Base-by-base conservation (phyloP, 2,888 invertebrate species). In the Lithophane socia region DNA sequence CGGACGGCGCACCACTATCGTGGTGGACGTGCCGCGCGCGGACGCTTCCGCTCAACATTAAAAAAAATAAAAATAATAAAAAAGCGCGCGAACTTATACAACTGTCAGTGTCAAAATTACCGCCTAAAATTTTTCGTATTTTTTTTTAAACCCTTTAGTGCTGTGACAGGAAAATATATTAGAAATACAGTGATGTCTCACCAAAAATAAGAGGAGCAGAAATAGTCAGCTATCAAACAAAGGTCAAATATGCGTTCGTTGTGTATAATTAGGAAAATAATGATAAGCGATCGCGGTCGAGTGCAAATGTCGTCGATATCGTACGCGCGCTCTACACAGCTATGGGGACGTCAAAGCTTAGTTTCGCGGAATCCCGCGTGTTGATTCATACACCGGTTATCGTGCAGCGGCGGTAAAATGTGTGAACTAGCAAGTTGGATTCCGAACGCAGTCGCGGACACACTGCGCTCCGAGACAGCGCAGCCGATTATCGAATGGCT, bases 351-450 rank as follows among this genome's bases (percentile, higher is more conserved):
- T 90, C 94, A 92, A 92, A 90, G 93, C 88, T 87, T 89, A 92
- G 93, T 92, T 95, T 95, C 96, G 94, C 92, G 95, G 96, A 95
- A 96, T 92, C 91, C 92, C 91, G 90, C 88, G 91, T 90, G 94
- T 92, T 96, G 96, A 96, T 89, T 96, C 96, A 96, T 92, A 94
- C 94, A 95, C 95, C 95, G 96, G 96, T 96, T 96, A 95, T 96
- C 96, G 93, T 88, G 91, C 87, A 91, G 90, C 90, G 91, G 89
- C 85, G 90, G 89, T 92, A 93, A 86, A 88, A 94, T 95, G 94
- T 95, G 95, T 91, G 95, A 95, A 91, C 93, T 94, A 90, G 93
- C 94, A 93, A 96, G 96, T 96, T 96, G 96, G 96, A 94, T 96
- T 91, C 97, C 97, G 94, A 93, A 92, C 95, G 96, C 94, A 88